Conservation (phyloP, 2,113 vertebrate species). For the Perca schrenkii region DNA sequence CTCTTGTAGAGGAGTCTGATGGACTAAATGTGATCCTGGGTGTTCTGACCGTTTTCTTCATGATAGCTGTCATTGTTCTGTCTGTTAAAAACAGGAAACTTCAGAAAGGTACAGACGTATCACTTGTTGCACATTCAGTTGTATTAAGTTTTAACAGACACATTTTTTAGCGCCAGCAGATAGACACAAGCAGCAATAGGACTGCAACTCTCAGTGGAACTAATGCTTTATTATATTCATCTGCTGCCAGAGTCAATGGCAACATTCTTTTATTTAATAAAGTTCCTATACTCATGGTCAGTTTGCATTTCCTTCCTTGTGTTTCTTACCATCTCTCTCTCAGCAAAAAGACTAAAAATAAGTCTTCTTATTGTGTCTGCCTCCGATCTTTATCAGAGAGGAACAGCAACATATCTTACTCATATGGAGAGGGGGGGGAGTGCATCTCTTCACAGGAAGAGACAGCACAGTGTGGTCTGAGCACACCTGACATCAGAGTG, state of each 20-base stretch:
- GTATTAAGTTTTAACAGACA: too few species aligned
- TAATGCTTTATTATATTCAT: background rate
- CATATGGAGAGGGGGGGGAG: too few species aligned
- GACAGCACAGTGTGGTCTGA: background rate
- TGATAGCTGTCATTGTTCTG: too few species aligned
- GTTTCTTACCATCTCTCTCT: background rate
- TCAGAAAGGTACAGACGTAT: too few species aligned
- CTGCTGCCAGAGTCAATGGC: background rate
- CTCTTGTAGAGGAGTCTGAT: too few species aligned
- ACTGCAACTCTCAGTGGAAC: background rate
- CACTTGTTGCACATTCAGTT: too few species aligned
- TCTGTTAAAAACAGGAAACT: too few species aligned
- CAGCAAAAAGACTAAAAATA: background rate
- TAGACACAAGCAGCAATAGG: background rate
- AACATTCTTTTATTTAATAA: background rate
- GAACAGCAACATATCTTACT: too few species aligned
- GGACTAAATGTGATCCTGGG: too few species aligned
- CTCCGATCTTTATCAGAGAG: background rate
- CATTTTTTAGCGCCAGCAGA: background rate
- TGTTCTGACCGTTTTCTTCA: too few species aligned
- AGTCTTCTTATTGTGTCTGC: background rate
- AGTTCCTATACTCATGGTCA: background rate
- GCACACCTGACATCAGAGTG: background rate
- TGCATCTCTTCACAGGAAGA: conserved; percentile 14
- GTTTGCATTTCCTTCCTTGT: background rate